These are phyloP conservation scores for Cebus imitator DNA, from an alignment of 2,113 vertebrate genomes.

Conservation along the genomic window DNA sequence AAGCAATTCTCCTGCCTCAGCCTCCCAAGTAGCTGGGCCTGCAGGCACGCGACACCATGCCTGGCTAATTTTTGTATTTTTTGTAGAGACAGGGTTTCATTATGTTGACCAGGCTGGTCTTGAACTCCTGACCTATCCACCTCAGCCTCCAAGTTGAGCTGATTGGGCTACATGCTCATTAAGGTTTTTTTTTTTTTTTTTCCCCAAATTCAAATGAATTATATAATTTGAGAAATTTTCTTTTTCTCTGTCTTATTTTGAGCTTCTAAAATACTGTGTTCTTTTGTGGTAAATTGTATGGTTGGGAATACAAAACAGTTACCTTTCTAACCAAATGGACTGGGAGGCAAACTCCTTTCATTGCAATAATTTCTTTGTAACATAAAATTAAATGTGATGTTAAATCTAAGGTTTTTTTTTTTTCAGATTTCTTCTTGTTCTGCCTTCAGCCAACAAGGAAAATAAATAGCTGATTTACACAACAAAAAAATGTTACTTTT, in stretches of 20 bases:
- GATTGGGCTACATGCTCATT: background rate
- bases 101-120: too few species aligned
- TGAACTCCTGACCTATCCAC: too few species aligned
- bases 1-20: too few species aligned
- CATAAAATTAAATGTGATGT: background rate
- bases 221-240: background rate
- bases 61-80: too few species aligned
- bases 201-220: background rate
- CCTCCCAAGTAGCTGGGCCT: too few species aligned
- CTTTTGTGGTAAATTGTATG: background rate
- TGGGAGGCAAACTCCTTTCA: background rate
- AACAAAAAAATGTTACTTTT: background rate
- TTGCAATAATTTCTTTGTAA: background rate
- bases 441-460: background rate
- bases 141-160: background rate
- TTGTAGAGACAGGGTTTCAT: too few species aligned
- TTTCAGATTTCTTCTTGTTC: background rate
- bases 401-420: background rate
- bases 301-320: background rate
- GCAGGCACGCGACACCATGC: too few species aligned
- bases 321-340: background rate
- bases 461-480: background rate
- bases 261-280: background rate
- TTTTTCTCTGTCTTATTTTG: conserved; percentile 12
- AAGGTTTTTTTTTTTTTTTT: background rate